Percentiles rank a stretch among this genome's conserved stretches.
Conservation (phyloP, 1,140 invertebrate genomes). For the Brevipalpus yothersi region DNA sequence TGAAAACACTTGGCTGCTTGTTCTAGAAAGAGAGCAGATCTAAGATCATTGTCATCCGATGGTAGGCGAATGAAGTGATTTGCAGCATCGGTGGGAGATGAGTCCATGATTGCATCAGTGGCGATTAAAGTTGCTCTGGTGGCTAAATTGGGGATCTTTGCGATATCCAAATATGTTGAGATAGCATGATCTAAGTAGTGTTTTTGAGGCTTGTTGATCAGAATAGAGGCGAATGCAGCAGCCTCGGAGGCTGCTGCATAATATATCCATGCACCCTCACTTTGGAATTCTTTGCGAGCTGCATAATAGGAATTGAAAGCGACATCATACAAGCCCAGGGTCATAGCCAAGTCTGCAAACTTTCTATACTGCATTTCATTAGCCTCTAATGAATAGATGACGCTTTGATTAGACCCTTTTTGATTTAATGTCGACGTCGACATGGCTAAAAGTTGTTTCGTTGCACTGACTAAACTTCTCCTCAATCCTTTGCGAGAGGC, state of each 20-base stretch:
- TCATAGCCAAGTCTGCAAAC: conserved; percentile 79
- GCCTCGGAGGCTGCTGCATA: conserved; percentile 59
- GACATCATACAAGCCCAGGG: conserved; percentile 76
- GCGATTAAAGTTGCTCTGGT: conserved; percentile 66
- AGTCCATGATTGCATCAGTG: conserved; percentile 52
- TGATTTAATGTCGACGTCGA: conserved; percentile 2
- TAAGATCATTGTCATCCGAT: conserved; percentile 68
- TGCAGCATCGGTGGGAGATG: conserved; percentile 57
- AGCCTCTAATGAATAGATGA: conserved; percentile 49
- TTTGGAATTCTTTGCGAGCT: conserved; percentile 82
- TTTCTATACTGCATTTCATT: conserved; percentile 74
- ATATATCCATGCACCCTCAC: conserved; percentile 86
- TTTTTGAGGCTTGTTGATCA: conserved; percentile 8
- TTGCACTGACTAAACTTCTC: conserved; percentile 8
- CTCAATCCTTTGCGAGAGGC: conserved; percentile 7
- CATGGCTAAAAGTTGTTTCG: conserved; percentile 6
- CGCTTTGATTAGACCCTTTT: not conserved
- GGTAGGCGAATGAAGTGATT: conserved; percentile 81
- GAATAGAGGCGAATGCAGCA: conserved; percentile 10
- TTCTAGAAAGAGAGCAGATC: conserved; percentile 59
- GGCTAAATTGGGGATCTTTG: conserved; percentile 59
- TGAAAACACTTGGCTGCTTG: conserved; percentile 85
- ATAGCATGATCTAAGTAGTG: conserved; percentile 8
- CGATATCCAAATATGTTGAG: conserved; percentile 15
- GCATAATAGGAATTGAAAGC: conserved; percentile 84